Conservation (phyloP, 2,888 invertebrate genomes). For the Periphyllus acericola region DNA sequence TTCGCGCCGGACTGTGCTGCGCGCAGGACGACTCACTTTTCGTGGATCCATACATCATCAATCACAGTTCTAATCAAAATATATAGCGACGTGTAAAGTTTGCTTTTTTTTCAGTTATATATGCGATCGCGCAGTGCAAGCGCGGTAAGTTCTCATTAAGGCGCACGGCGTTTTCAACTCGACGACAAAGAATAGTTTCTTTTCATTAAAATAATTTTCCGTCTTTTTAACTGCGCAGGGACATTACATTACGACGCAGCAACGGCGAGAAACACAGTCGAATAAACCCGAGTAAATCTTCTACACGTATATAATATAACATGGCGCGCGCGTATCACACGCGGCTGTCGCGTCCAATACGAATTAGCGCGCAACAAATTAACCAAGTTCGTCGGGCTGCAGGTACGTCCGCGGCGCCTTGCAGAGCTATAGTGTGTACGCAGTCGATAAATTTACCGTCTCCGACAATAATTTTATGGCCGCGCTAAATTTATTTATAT, state of each 20-base stretch:
- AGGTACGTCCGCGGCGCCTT: neutral
- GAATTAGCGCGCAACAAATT: conserved; percentile 13
- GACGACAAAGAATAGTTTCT: neutral
- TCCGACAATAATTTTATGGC: conserved; percentile 7
- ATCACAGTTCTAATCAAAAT: neutral
- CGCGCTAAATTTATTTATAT: conserved; percentile 27
- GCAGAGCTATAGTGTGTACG: too few relatives aligned
- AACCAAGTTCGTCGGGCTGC: neutral
- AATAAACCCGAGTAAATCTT: neutral
- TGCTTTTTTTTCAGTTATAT: neutral
- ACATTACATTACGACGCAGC: neutral
- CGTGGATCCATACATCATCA: neutral
- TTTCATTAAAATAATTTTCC: conserved; percentile 34
- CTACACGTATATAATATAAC: neutral
- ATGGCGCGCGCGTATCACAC: neutral
- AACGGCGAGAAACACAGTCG: neutral
- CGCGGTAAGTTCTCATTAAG: conserved; percentile 33
- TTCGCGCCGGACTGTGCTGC: too few relatives aligned
- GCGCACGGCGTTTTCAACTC: neutral
- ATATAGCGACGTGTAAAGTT: neutral
- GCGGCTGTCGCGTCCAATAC: neutral
- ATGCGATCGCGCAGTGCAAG: neutral
- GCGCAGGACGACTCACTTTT: too few relatives aligned
- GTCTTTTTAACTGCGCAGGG: neutral
- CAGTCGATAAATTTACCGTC: conserved; percentile 29